Evolutionary conservation across 1,140 invertebrate genomes (phyloP).

Genomic region (Bombus vancouverensis): DNA sequence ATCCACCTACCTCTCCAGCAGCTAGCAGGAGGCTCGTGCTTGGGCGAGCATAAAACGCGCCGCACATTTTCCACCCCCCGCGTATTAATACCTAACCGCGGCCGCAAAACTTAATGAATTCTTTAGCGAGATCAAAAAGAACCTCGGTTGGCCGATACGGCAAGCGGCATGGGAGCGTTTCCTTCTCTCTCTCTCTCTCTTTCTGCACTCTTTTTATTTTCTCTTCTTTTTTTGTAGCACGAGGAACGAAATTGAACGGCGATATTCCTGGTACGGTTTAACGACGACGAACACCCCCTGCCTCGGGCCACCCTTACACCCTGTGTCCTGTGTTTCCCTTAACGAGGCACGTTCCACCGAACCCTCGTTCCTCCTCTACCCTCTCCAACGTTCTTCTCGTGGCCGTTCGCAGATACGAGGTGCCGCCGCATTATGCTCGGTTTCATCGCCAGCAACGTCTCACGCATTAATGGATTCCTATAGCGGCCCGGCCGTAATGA

Average conservation of each 20-base stretch:
- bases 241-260: slow-evolving; percentile 68
- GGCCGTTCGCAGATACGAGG: slow-evolving; percentile 43
- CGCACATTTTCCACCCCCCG: slow-evolving; percentile 66
- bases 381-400: background rate
- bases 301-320: slow-evolving; percentile 53
- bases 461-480: slow-evolving; percentile 54
- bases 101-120: slow-evolving; percentile 77
- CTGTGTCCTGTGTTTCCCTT: slow-evolving; percentile 65
- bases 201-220: background rate
- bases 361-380: slow-evolving; percentile 30
- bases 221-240: slow-evolving; percentile 51
- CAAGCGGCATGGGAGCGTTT: slow-evolving; percentile 28
- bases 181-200: slow-evolving; percentile 2
- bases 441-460: slow-evolving; percentile 52
- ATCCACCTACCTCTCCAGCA: slow-evolving; percentile 62
- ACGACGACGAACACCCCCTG: slow-evolving; percentile 58
- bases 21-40: slow-evolving; percentile 50
- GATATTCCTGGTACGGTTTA: slow-evolving; percentile 71
- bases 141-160: slow-evolving; percentile 63
- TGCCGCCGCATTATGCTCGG: slow-evolving; percentile 42
- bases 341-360: slow-evolving; percentile 66
- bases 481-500: slow-evolving; percentile 46
- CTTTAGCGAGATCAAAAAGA: slow-evolving; percentile 76
- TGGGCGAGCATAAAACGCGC: slow-evolving; percentile 64
- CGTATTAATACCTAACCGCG: slow-evolving; percentile 76